Evolutionary conservation across 53 echinoderm and acorn worm species (phyloP), one percentile per base, ranked within the genome.

Genomic region (Apostichopus leukothele): DNA sequence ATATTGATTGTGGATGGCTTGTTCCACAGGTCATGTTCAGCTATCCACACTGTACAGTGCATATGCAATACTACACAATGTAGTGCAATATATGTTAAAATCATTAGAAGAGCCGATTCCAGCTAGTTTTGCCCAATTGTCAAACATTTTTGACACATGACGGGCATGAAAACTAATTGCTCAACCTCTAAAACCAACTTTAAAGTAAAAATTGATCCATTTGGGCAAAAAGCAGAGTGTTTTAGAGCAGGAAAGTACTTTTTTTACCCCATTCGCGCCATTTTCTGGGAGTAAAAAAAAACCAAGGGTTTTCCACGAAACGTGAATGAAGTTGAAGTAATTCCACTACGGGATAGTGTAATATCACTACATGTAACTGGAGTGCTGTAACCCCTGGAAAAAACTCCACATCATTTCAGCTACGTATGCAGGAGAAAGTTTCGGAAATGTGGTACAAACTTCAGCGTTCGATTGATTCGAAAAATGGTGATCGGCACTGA

Each of bases 301-400:
- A 16, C 2, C 2, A n/a, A 67, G 68, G 68, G 68, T 67, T 67
- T n/a, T n/a, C 39, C 39, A 39, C 39, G 39, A 39, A 39, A 39
- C 39, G 39, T 39, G 39, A 39, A 39, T 39, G 39, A 39, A 39
- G 39, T 39, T 39, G 39, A 39, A 39, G 39, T 39, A 39, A 39
- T 39, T 39, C 39, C 39, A 67, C 68, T 67, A 16, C n/a, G 68
- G 68, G 68, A 67, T 67, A 67, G 13, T 67, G 68, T 67, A n/a
- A 67, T 67, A 67, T 5, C 5, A 67, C 68, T 67, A 39, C 39
- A 39, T 39, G 39, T 39, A 67, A 67, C 68, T 67, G n/a, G 68
- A 67, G 68, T 67, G 68, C n/a, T 67, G 68, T 67, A 67, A 67
- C 68, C n/a, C 68, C 68, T 67, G 68, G n/a, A n/a, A 67, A 67